phyloP scores from a whole-genome alignment of 2,797 vertebrate genomes.

The Xerus rutilus region DNA sequence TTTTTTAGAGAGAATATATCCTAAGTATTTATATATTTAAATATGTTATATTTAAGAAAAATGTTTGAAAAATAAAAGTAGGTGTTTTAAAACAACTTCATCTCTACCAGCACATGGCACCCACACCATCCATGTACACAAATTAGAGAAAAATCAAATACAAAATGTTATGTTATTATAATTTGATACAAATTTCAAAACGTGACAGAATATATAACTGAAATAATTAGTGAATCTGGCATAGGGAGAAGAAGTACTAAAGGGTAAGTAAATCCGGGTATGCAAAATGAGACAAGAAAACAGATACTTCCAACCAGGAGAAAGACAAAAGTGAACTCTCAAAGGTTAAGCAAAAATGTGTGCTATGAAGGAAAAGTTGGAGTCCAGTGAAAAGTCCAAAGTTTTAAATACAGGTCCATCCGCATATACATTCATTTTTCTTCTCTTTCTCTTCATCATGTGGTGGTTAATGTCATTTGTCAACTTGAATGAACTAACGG shows the following conservation, averaged over 20 bases:
- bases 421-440: too few relatives aligned
- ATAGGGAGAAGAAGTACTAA: neutral
- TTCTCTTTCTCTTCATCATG: too few relatives aligned
- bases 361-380: neutral
- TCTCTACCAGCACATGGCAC: neutral
- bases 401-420: neutral
- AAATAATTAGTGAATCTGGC: neutral
- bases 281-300: neutral
- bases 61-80: slow-evolving; percentile 24
- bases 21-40: slow-evolving; percentile 40
- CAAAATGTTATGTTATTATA: neutral
- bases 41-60: slow-evolving; percentile 37
- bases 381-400: neutral
- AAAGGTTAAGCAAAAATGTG: neutral
- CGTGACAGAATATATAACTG: neutral
- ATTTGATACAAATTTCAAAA: neutral
- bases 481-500: too few relatives aligned
- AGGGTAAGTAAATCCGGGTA: neutral
- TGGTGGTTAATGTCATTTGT: too few relatives aligned
- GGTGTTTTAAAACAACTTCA: slow-evolving; percentile 27
- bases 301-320: neutral
- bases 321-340: neutral
- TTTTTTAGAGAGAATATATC: slow-evolving; percentile 41
- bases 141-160: neutral
- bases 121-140: neutral